Base-by-base conservation (phyloP, 2,113 vertebrate species). In the Gyps fulvus region DNA sequence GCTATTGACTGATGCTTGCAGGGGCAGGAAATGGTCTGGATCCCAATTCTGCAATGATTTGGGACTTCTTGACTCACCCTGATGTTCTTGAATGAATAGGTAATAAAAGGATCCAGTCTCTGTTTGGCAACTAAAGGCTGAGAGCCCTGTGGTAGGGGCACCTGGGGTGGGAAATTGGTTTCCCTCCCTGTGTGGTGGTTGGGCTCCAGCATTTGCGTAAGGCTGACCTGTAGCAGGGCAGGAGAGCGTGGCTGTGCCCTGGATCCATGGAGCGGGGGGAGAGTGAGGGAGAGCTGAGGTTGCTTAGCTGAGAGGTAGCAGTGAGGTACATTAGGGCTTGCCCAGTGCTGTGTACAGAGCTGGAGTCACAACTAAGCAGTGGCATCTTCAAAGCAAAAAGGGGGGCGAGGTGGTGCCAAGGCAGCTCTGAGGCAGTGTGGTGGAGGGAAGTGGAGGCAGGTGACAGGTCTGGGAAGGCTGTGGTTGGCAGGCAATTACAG, bases 241-340 rank as follows among this genome's bases (percentile, higher is more conserved):
- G 77, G 72, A 80, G 67, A 21, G 57, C 13, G 45, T 2, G 10
- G 21, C 13, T 9, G 11, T 3, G 5, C 20, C 58, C 16, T 6
- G n/a, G 18, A 7, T 52, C 36, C n/a, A 27, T 20, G 79, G 59
- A 54, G 23, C 2, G 0, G 11, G 16, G 9, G 20, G 19, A 22
- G 9, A 36, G 23, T 9, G 9, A n/a, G 19, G 16, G 27, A 58
- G 5, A 29, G 43, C n/a, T 63, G 47, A 79, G 27, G 52, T 15
- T 11, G 6, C 32, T 71, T 16, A 32, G 40, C 25, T 19, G 23
- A 26, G 36, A 69, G 27, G 25, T n/a, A 62, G 59, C 40, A 49
- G 26, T 0, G 2, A 49, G 27, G 47, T 22, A 6, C 11, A 27
- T 3, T 0, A 1, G 42, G 47, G 20, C 50, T 27, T 20, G 22